Percentiles rank a stretch among this genome's conserved stretches.
Conservation (phyloP, 2,113 vertebrate genomes). For the Fregetta grallaria region DNA sequence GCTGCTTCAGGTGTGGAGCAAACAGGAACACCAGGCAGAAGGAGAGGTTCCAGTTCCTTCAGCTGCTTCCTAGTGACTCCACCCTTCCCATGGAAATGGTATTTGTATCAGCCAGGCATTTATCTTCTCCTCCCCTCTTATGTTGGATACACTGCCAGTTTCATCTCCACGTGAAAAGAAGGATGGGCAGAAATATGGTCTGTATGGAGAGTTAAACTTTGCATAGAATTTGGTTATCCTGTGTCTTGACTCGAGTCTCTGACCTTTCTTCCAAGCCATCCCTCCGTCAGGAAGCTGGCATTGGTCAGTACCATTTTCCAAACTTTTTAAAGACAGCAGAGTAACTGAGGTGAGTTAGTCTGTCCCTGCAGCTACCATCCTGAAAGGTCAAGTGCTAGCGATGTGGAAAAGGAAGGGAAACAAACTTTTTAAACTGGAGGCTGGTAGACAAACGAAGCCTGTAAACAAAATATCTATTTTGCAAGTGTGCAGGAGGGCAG, state of each 20-base stretch:
- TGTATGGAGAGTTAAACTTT: neutral
- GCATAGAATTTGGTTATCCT: neutral
- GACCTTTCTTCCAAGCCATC: neutral
- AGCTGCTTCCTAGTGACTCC: conserved; percentile 26
- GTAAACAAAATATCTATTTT: neutral
- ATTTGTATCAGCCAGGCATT: neutral
- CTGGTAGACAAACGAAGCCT: neutral
- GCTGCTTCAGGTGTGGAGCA: neutral
- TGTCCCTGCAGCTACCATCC: neutral
- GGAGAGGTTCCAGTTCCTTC: conserved; percentile 9
- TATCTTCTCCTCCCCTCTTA: neutral
- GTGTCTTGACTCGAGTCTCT: neutral
- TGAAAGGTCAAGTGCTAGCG: neutral
- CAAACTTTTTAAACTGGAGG: neutral
- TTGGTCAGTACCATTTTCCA: neutral
- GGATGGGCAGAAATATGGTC: neutral
- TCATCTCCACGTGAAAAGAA: neutral
- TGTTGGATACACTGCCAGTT: neutral
- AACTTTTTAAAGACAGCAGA: neutral
- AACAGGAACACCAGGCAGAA: neutral
- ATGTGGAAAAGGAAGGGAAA: neutral
- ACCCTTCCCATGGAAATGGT: conserved; percentile 11
- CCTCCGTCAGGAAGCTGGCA: neutral
- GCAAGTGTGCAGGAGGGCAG: neutral
- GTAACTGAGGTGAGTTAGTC: neutral